These are phyloP conservation scores for Crax fasciolata DNA, from an alignment of 2,797 vertebrate genomes.

Conservation along the genomic window DNA sequence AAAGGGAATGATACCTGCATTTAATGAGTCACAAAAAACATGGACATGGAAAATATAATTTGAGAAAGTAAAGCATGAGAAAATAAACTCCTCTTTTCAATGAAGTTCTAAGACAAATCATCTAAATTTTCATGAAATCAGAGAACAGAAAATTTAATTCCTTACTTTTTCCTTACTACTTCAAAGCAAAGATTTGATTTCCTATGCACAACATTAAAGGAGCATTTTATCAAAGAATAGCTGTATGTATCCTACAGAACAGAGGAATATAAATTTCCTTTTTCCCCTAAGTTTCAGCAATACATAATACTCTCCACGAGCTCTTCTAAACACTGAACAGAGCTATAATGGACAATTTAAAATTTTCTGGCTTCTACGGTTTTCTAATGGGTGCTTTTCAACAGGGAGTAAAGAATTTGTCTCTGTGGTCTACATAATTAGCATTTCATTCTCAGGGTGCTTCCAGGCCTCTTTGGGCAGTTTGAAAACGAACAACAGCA, in stretches of 20 bases:
- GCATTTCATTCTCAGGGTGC: neutral
- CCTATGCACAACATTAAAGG: conserved; percentile 16
- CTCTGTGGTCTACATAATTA: conserved; percentile 12
- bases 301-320: neutral
- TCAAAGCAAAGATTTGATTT: conserved; percentile 28
- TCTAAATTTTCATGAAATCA: neutral
- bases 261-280: neutral
- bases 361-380: neutral
- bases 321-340: neutral
- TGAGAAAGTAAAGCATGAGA: neutral
- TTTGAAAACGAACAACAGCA: neutral
- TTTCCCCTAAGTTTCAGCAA: neutral
- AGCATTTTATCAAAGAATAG: conserved; percentile 24
- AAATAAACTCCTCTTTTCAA: conserved; percentile 1
- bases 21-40: neutral
- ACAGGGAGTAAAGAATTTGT: neutral
- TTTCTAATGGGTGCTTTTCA: neutral
- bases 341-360: neutral
- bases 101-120: neutral
- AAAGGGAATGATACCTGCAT: neutral
- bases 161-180: neutral
- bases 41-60: neutral
- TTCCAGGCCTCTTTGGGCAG: conserved; percentile 18
- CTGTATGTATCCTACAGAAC: neutral
- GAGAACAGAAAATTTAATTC: neutral